A percentile compares a stretch with the other conserved stretches of the same genome.
Conservation (phyloP, 2,888 invertebrate genomes). For the Pammene fasciana region DNA sequence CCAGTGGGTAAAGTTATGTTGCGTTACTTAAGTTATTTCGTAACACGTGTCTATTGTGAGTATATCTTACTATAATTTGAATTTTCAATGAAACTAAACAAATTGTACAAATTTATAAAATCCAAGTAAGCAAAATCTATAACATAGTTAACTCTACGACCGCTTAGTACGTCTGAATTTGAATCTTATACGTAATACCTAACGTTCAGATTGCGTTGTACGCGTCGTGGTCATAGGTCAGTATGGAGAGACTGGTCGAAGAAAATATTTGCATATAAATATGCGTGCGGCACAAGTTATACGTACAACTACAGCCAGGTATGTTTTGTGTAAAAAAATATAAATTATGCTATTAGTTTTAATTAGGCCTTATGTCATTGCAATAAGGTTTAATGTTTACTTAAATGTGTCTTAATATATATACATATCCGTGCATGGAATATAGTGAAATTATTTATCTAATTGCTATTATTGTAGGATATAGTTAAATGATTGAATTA, state of each 20-base stretch:
- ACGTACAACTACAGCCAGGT: neutral
- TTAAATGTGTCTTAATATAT: constrained; percentile 4
- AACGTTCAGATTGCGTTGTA: constrained; percentile 8
- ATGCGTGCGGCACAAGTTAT: neutral
- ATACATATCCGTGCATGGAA: neutral
- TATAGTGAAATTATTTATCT: constrained; percentile 1
- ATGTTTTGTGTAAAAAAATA: neutral
- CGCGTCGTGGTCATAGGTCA: constrained; percentile 5
- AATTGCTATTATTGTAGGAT: neutral
- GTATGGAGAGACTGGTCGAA: constrained; percentile 8
- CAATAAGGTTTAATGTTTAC: neutral
- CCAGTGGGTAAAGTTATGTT: neutral
- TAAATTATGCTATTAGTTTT: neutral
- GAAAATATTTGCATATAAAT: constrained; percentile 22
- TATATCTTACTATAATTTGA: too few species aligned
- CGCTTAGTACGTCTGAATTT: constrained; percentile 5
- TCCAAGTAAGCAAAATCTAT: neutral
- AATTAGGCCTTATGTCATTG: neutral
- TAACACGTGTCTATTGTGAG: too few species aligned
- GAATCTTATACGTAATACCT: constrained; percentile 12
- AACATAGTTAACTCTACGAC: constrained; percentile 1
- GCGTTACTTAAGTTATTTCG: too few species aligned
- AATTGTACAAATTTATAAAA: too few species aligned
- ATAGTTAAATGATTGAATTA: neutral
- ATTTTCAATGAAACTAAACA: too few species aligned